phyloP scores from a whole-genome alignment of 2,888 invertebrate species.

The Tetragonula carbonaria region DNA sequence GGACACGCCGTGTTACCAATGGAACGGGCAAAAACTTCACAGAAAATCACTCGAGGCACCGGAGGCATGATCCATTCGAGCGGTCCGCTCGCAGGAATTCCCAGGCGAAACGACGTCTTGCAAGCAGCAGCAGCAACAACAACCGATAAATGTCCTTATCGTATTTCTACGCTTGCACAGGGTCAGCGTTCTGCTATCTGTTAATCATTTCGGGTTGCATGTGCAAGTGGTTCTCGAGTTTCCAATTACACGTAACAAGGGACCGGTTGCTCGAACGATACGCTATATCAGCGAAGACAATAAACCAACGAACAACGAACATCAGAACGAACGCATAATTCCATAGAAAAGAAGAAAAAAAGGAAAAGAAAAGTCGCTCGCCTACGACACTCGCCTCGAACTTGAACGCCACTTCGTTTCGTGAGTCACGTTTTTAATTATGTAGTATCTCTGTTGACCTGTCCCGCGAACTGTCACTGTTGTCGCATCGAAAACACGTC shows the following conservation, averaged over 20 bases:
- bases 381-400: background rate
- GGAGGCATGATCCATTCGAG: background rate
- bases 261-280: conserved; percentile 58
- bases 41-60: conserved; percentile 10
- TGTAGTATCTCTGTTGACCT: background rate
- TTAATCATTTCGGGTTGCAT: conserved; percentile 69
- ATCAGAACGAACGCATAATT: conserved; percentile 23
- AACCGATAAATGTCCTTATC: conserved; percentile 48
- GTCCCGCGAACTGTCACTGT: background rate
- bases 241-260: conserved; percentile 74
- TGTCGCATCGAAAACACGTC: background rate
- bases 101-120: conserved; percentile 1
- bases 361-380: no score
- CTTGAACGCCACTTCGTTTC: background rate
- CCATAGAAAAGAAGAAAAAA: background rate
- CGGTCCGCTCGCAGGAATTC: background rate
- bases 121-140: conserved; percentile 39
- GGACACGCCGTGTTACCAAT: background rate
- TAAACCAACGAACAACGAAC: conserved; percentile 52
- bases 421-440: background rate
- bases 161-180: conserved; percentile 40
- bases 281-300: conserved; percentile 59
- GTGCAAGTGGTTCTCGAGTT: conserved; percentile 74
- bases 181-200: conserved; percentile 61
- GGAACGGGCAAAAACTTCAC: background rate